Base-by-base conservation (phyloP, 2,797 vertebrate species). In the Lepilemur septentrionalis region DNA sequence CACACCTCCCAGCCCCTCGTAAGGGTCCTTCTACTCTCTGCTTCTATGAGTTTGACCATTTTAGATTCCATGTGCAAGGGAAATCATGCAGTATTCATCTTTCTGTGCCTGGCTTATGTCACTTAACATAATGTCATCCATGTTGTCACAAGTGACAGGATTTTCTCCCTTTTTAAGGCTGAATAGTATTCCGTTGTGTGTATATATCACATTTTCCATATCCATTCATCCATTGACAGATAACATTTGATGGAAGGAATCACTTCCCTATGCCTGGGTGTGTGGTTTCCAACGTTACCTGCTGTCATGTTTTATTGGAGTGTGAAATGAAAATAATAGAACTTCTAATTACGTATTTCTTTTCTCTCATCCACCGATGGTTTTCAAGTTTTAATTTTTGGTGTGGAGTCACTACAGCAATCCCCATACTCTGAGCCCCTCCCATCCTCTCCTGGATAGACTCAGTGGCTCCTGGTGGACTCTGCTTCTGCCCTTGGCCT, bases 381-480 rank as follows among this genome's bases (percentile, higher is more conserved):
- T 59, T 59, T 59, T 25, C 23, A 25, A 59, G 23, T n/a, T 65
- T 65, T n/a, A 65, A n/a, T 65, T 65, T 32, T 65, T n/a, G 63
- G 32, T 65, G 32, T 65, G 63, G 32, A 7, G 15, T 65, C 32
- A 65, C 63, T 32, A 28, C 20, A 4, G 38, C 11, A 5, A 6
- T 3, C 32, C 38, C 50, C 17, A 80, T 48, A 69, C 4, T 41
- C 41, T 59, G 57, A 65, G 11, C 18, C 23, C 14, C 9, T 50
- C 10, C 14, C 9, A 25, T 43, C 55, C 57, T 55, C 35, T 57
- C 41, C 35, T 41, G 28, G 63, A 13, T 67, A 86, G 82, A 52
- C 0, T 3, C n/a, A 46, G 4, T 2, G 35, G 3, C 57, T 46
- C n/a, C n/a, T 78, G 17, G 46, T 0, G 28, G 30, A 4, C 11